A percentile compares a stretch with the other conserved stretches of the same genome.
These are phyloP conservation scores for Drosophila ustulata DNA, from an alignment of 2,888 invertebrate species.

Conservation along the genomic window DNA sequence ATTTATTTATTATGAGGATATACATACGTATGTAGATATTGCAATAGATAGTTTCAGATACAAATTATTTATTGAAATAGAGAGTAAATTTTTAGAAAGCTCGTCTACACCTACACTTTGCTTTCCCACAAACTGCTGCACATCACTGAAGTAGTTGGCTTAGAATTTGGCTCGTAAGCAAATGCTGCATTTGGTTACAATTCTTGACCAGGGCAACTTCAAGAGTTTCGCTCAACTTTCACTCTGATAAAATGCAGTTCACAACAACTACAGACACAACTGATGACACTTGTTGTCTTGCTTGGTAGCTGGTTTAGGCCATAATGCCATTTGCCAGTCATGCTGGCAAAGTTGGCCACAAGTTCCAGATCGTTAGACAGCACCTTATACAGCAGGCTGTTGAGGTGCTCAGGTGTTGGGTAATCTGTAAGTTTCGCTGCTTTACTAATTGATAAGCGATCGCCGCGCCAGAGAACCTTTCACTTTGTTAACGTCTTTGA, in stretches of 20 bases:
- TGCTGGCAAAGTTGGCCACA: slow-evolving; percentile 22
- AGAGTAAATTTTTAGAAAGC: too few relatives aligned
- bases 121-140: not conserved
- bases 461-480: slow-evolving; percentile 58
- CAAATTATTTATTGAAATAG: too few relatives aligned
- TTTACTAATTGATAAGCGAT: slow-evolving; percentile 54
- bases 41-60: too few relatives aligned
- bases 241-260: slow-evolving; percentile 44
- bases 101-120: not conserved
- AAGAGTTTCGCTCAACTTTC: slow-evolving; percentile 67
- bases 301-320: slow-evolving; percentile 15
- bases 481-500: slow-evolving; percentile 52
- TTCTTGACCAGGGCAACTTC: slow-evolving; percentile 32
- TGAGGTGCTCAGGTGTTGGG: slow-evolving; percentile 21
- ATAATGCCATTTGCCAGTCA: slow-evolving; percentile 17
- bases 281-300: slow-evolving; percentile 8
- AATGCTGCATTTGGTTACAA: slow-evolving; percentile 53
- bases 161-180: slow-evolving; percentile 22
- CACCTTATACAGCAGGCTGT: not conserved
- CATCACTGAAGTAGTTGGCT: slow-evolving; percentile 15
- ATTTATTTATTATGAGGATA: too few relatives aligned
- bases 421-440: slow-evolving; percentile 26
- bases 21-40: too few relatives aligned
- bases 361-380: slow-evolving; percentile 16
- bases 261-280: slow-evolving; percentile 15